phyloP scores from a whole-genome alignment of 53 echinoderm and acorn worm genomes.

The Paracentrotus lividus region DNA sequence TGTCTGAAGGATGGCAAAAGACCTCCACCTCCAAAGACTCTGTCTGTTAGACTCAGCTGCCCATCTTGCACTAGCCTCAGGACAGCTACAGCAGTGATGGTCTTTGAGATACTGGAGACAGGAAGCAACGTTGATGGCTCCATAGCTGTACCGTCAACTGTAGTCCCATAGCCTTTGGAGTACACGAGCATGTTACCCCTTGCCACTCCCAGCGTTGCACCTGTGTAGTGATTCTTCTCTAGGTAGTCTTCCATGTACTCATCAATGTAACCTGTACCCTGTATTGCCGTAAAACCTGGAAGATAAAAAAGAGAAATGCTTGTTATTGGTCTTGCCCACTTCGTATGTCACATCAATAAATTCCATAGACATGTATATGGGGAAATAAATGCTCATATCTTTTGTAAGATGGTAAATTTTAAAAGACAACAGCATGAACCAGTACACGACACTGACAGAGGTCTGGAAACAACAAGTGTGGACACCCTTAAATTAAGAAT shows the following conservation, averaged over 20 bases:
- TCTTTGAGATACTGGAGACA: constrained; percentile 95
- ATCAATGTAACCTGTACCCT: constrained; percentile 19
- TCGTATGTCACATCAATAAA: background rate
- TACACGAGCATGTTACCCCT: constrained; percentile 75
- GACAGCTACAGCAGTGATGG: constrained; percentile 89
- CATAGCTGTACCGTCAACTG: constrained; percentile 74
- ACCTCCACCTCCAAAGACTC: constrained; percentile 89
- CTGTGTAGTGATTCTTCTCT: constrained; percentile 86
- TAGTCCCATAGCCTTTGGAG: constrained; percentile 90
- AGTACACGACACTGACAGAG: too few relatives aligned
- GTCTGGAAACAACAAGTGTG: too few relatives aligned
- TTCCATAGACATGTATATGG: background rate
- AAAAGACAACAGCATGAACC: too few relatives aligned
- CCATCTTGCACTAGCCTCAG: constrained; percentile 86
- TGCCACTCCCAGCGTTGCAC: constrained; percentile 86
- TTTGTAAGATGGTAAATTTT: too few relatives aligned
- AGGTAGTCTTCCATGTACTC: constrained; percentile 80
- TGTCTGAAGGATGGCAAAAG: constrained; percentile 74
- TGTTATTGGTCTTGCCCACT: background rate
- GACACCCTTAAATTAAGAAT: too few relatives aligned
- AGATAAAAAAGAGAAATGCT: constrained; percentile 39
- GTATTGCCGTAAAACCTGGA: constrained; percentile 46
- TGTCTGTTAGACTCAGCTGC: constrained; percentile 75
- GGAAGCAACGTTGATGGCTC: constrained; percentile 84
- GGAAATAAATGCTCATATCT: background rate